phyloP scores from a whole-genome alignment of 2,888 invertebrate genomes.

The Tipula lateralis region DNA sequence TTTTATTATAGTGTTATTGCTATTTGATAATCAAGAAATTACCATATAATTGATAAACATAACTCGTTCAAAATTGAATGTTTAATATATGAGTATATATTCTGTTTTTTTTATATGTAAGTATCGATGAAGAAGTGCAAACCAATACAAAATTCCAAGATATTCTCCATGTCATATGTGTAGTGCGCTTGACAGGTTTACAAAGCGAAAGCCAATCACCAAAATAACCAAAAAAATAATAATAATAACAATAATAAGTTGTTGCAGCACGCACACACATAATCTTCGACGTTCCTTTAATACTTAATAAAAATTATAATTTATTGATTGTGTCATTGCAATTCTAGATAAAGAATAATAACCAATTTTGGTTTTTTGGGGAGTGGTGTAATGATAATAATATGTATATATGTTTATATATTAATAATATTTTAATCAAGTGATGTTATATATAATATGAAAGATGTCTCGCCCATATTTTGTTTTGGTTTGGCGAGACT shows the following conservation, averaged over 20 bases:
- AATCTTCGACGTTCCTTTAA: not conserved
- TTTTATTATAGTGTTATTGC: too few relatives aligned
- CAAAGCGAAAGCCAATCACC: not conserved
- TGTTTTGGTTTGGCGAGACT: not conserved
- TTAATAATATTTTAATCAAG: not conserved
- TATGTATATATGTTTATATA: not conserved
- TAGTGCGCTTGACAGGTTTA: not conserved
- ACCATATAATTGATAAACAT: not conserved
- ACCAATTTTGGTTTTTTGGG: not conserved
- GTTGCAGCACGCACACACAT: not conserved
- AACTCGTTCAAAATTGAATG: not conserved
- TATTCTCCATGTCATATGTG: not conserved
- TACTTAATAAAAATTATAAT: not conserved
- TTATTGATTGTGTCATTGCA: conserved; percentile 24
- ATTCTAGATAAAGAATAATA: conserved; percentile 14
- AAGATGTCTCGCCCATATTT: not conserved
- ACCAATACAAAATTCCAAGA: not conserved
- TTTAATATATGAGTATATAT: not conserved
- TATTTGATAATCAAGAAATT: not conserved
- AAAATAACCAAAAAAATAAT: not conserved
- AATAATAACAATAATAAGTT: not conserved
- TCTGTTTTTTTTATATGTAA: not conserved
- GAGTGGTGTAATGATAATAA: not conserved
- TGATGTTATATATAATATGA: not conserved
- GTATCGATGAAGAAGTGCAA: not conserved